Percentiles rank a stretch among this genome's conserved stretches.
Conservation (phyloP, 2,113 vertebrate genomes). For the Eretmochelys imbricata region DNA sequence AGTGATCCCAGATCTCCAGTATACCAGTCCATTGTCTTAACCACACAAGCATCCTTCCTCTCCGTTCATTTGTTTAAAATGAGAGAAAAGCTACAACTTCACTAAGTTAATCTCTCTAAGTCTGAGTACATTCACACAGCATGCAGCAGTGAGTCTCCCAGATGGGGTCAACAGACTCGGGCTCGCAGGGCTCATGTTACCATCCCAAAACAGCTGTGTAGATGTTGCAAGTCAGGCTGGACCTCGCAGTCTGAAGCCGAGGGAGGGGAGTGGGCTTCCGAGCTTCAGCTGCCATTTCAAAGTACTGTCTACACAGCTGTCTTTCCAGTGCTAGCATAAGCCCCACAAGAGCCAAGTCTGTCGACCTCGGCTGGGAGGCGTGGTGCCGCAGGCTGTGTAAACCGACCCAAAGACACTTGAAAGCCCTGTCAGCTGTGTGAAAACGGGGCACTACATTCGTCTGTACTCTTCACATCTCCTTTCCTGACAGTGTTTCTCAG, state of each 20-base stretch:
- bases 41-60: not conserved
- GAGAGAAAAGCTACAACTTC: constrained; percentile 14
- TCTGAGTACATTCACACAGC: not conserved
- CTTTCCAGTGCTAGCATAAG: not conserved
- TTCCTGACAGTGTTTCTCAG: not conserved
- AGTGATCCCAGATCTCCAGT: not conserved
- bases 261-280: not conserved
- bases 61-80: constrained; percentile 14
- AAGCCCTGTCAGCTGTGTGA: constrained; percentile 14
- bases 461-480: not conserved
- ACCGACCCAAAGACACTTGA: not conserved
- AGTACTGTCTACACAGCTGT: not conserved
- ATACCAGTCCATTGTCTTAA: not conserved
- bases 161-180: not conserved
- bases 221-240: not conserved
- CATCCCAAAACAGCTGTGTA: not conserved
- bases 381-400: not conserved
- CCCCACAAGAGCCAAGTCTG: not conserved
- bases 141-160: not conserved
- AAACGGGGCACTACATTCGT: not conserved
- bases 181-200: not conserved
- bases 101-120: not conserved
- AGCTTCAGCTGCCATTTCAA: not conserved
- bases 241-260: not conserved
- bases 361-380: not conserved